phyloP scores from a whole-genome alignment of 2,797 vertebrate species.

The Chrysocyon brachyurus region DNA sequence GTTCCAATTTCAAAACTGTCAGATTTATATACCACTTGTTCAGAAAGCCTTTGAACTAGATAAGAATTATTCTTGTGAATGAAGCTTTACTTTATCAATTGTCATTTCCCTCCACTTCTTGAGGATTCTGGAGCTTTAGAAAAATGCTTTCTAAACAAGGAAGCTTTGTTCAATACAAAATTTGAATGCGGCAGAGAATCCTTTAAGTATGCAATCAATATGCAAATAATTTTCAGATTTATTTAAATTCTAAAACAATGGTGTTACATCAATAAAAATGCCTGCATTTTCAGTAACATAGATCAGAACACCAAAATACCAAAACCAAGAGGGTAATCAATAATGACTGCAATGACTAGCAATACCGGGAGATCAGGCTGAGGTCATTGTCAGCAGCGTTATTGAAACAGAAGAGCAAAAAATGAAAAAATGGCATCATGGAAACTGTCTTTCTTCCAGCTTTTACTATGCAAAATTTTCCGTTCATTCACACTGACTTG shows the following conservation, averaged over 20 bases:
- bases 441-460: neutral
- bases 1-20: constrained; percentile 55
- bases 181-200: constrained; percentile 11
- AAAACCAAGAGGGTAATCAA: neutral
- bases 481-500: constrained; percentile 45
- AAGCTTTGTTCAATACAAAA: constrained; percentile 28
- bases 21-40: constrained; percentile 41
- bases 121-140: constrained; percentile 30
- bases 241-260: constrained; percentile 53
- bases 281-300: neutral
- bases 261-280: neutral
- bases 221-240: constrained; percentile 61
- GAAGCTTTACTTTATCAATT: constrained; percentile 48
- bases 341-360: neutral
- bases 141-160: neutral
- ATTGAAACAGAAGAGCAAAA: neutral
- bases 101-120: constrained; percentile 22
- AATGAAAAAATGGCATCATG: neutral
- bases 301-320: neutral
- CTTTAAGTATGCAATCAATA: constrained; percentile 31
- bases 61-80: constrained; percentile 54
- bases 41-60: constrained; percentile 51
- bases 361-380: neutral
- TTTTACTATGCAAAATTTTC: constrained; percentile 59
- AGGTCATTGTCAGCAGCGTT: neutral